Conservation (phyloP, 2,797 vertebrate species). For the Novumbra hubbsi region DNA sequence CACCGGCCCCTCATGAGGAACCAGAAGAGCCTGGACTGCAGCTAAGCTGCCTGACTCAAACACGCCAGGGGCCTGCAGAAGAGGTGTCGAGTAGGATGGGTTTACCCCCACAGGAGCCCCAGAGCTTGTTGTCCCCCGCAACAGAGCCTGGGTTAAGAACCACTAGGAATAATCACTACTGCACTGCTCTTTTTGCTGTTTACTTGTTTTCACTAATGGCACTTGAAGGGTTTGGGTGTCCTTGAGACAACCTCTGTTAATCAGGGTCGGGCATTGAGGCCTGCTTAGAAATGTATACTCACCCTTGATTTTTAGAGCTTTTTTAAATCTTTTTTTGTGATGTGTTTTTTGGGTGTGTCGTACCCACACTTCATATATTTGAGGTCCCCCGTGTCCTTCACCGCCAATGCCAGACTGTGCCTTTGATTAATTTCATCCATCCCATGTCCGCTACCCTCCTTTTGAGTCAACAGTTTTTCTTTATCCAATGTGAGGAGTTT, state of each 20-base stretch:
- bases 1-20: conserved; percentile 98
- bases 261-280: not conserved
- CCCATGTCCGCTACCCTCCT: conserved; percentile 42
- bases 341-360: not conserved
- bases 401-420: conserved; percentile 85
- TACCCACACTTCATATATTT: not conserved
- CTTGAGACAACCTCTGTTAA: not conserved
- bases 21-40: conserved; percentile 96
- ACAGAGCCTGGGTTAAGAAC: conserved; percentile 72
- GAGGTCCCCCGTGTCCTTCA: not conserved
- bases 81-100: conserved; percentile 50
- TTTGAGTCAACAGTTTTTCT: not conserved
- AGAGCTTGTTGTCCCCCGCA: conserved; percentile 52
- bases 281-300: not conserved
- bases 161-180: conserved; percentile 93
- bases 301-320: not conserved
- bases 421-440: conserved; percentile 77
- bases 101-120: not conserved
- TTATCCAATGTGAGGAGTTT: not conserved
- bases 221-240: conserved; percentile 69
- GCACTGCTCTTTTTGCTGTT: conserved; percentile 94
- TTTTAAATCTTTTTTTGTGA: not conserved
- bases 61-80: conserved; percentile 19
- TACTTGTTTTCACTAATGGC: conserved; percentile 80
- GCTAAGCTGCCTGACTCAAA: conserved; percentile 71